Evolutionary conservation across 2,888 invertebrate genomes (phyloP).

Genomic region (Nowickia ferox): DNA sequence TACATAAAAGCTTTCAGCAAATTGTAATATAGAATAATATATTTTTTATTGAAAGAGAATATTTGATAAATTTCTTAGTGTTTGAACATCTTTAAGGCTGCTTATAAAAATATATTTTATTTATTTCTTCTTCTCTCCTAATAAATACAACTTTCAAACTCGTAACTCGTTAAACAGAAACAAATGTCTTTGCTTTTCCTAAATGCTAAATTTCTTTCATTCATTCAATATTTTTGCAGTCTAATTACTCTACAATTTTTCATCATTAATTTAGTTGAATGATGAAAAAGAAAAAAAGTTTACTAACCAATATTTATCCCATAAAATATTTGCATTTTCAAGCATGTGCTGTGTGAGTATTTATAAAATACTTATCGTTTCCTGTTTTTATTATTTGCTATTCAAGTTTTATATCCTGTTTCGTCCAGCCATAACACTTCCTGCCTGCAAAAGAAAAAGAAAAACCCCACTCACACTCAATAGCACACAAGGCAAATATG

Average conservation of each 20-base stretch:
- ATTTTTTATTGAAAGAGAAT: too few species aligned
- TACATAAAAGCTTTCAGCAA: too few species aligned
- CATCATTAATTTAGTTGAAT: slow-evolving; percentile 27
- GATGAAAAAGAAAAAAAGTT: not conserved
- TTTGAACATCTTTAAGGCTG: too few species aligned
- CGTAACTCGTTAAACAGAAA: not conserved
- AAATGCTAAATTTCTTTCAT: not conserved
- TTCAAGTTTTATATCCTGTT: slow-evolving; percentile 20
- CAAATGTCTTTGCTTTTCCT: not conserved
- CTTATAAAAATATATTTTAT: too few species aligned
- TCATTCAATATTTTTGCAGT: slow-evolving; percentile 4
- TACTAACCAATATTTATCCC: slow-evolving; percentile 32
- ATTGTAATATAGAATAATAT: too few species aligned
- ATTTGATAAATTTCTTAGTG: too few species aligned
- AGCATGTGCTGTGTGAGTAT: slow-evolving; percentile 37
- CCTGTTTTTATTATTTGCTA: slow-evolving; percentile 38
- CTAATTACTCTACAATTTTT: slow-evolving; percentile 40
- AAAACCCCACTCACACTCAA: not conserved
- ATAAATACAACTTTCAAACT: not conserved
- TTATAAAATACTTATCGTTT: slow-evolving; percentile 55
- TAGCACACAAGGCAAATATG: not conserved
- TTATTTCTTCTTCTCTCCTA: too few species aligned
- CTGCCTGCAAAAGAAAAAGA: slow-evolving; percentile 15
- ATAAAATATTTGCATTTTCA: slow-evolving; percentile 45
- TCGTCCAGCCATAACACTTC: slow-evolving; percentile 47